Evolutionary conservation across 2,113 vertebrate species (phyloP), one percentile per base, ranked within the genome.

Genomic region (Aegypius monachus): DNA sequence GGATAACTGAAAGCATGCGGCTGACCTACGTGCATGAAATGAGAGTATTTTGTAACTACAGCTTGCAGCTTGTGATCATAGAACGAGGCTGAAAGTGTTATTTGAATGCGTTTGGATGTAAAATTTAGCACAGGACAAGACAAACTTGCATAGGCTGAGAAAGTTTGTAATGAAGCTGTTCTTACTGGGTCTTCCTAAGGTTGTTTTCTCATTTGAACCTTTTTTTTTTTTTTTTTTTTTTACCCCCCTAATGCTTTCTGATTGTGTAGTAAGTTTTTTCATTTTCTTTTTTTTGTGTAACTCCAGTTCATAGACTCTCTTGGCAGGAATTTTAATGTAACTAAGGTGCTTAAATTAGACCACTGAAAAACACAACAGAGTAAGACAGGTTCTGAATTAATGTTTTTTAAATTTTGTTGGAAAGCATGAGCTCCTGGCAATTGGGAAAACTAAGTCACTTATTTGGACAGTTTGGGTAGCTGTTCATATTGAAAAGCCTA

Each of bases 51-150:
- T 55, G 3, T 74, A 81, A 48, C 25, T 22, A 32, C n/a, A 48
- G 13, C 25, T 48, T 55, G 47, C 23, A 40, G 38, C 21, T 86
- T 53, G 68, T 61, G 40, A 40, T 53, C 17, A 40, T 34, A 47
- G 45, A 86, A 26, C 1, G 6, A 53, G 25, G 23, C 38, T 53
- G 32, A 80, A 26, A 50, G 25, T 26, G 40, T 74, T 45, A 10
- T 34, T n/a, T 26, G 31, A 71, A 32, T 53, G 42, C 0, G 0
- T 53, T 34, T 31, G 34, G 11, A 26, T 0, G 6, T 62, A 40
- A 62, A 62, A n/a, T 42, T 53, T n/a, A 53, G 21, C 31, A 65
- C 34, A 58, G 27, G 32, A 29, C 11, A 48, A 52, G 36, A 40
- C 29, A 48, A 62, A 56, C 26, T 36, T 52, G 6, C n/a, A 7